phyloP scores from a whole-genome alignment of 2,888 invertebrate genomes.

The Molanna angustata region DNA sequence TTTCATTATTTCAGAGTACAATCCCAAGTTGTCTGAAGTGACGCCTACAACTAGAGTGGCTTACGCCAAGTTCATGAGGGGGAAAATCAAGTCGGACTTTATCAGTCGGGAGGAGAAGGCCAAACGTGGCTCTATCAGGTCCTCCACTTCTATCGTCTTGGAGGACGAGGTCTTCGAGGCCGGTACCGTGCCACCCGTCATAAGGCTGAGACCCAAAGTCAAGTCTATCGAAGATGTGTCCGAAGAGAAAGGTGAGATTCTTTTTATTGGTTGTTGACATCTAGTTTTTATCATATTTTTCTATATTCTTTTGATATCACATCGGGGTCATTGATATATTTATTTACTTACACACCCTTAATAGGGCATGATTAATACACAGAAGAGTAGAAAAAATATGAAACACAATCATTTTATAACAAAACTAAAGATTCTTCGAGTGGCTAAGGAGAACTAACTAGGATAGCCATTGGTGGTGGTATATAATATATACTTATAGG shows the following conservation, averaged over 20 bases:
- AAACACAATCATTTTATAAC: no score
- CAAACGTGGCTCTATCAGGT: conserved; percentile 15
- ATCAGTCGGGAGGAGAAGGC: conserved; percentile 35
- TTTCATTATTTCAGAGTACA: conserved; percentile 60
- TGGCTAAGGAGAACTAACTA: no score
- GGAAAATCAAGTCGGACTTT: conserved; percentile 62
- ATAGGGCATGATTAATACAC: no score
- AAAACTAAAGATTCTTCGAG: no score
- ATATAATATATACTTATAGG: no score
- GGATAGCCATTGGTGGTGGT: no score
- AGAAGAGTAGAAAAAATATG: no score
- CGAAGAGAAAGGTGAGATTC: conserved; percentile 14
- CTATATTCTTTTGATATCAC: no score
- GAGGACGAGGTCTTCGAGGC: conserved; percentile 34
- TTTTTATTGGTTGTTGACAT: no score
- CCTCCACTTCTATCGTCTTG: conserved; percentile 27
- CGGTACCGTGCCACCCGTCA: conserved; percentile 14
- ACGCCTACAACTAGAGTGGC: conserved; percentile 78
- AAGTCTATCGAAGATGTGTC: conserved; percentile 24
- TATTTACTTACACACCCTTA: no score
- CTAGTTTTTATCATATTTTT: no score
- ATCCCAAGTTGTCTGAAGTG: conserved; percentile 73
- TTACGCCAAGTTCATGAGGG: conserved; percentile 84
- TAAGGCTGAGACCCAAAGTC: conserved; percentile 29
- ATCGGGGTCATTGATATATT: no score